Evolutionary conservation across 92 coral and sea anemone species (phyloP).

Genomic region (Porites lobata): DNA sequence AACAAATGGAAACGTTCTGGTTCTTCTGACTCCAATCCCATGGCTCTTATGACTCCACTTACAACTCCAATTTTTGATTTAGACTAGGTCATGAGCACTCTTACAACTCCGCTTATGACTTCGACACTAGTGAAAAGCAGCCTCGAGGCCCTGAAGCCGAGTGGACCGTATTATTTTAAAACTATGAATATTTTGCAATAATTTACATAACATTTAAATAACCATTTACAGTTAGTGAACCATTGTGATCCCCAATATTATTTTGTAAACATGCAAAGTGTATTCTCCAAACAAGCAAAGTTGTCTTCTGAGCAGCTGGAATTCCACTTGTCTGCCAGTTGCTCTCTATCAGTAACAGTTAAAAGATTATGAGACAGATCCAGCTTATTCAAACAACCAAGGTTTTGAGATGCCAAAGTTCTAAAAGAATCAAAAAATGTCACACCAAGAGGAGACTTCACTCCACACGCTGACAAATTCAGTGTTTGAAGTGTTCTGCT

Average conservation of each 20-base stretch:
- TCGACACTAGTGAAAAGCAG: too few relatives aligned
- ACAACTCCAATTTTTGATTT: too few relatives aligned
- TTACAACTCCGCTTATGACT: too few relatives aligned
- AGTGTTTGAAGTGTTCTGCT: conserved; percentile 57
- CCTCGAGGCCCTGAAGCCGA: too few relatives aligned
- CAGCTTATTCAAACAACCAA: conserved; percentile 33
- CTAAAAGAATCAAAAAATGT: conserved; percentile 32
- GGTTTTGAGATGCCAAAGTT: conserved; percentile 15
- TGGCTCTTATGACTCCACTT: too few relatives aligned
- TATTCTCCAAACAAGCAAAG: conserved; percentile 28
- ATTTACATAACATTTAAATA: neutral
- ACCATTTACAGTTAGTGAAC: neutral
- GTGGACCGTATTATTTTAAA: neutral
- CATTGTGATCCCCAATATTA: neutral
- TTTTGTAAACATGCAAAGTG: conserved; percentile 44
- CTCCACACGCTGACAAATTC: conserved; percentile 84
- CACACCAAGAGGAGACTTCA: conserved; percentile 71
- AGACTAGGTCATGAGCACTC: too few relatives aligned
- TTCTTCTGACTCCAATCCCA: too few relatives aligned
- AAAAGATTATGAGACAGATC: conserved; percentile 59
- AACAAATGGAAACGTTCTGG: too few relatives aligned
- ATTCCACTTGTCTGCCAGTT: conserved; percentile 50
- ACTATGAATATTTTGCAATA: neutral
- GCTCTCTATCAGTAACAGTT: conserved; percentile 29
- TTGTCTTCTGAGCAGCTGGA: conserved; percentile 15